Base-by-base conservation (phyloP, 2,888 invertebrate species). In the Drosophila neoperkinsi region DNA sequence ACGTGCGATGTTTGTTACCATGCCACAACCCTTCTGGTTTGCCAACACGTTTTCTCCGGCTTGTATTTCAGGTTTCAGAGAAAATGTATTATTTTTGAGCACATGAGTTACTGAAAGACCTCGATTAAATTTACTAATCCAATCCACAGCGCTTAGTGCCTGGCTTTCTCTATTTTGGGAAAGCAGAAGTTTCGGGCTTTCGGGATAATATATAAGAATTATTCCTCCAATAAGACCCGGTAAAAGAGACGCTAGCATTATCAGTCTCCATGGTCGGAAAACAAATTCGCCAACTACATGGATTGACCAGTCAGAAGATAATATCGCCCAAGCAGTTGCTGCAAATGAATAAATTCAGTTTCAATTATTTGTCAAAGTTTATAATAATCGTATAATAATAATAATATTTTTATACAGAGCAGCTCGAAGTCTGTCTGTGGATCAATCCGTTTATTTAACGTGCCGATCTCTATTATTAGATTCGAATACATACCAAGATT, bases 211-310 rank as follows among this genome's bases (percentile, higher is more conserved):
- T 3, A 91, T 10, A 5, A 92, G 52, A 38, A 91, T 33, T 0
- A 91, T 13, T 0, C 85, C 88, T 0, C 83, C 91, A 58, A 91
- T 74, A 10, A 91, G 38, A 0, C 92, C 91, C 0, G 91, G 92
- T n/a, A 91, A 50, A 0, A 92, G 62, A 52, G 77, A 84, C 5
- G 80, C 43, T 3, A 91, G 34, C 41, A 92, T 84, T 28, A 91
- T 82, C 16, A 92, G 77, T 28, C 91, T 90, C 91, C 91, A 91
- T 1, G 92, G 91, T 0, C 84, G 83, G 38, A 91, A 91, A 0
- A 80, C 62, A 53, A 92, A 91, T 16, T 80, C 73, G 0, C 83
- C 91, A 36, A 80, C 41, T 21, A 92, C 43, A 28, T 73, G 51
- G 5, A 91, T 50, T 1, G 92, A 87, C 91, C 91, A 91, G 9